phyloP scores from a whole-genome alignment of 2,113 vertebrate species.

The Cochlearius cochlearius region DNA sequence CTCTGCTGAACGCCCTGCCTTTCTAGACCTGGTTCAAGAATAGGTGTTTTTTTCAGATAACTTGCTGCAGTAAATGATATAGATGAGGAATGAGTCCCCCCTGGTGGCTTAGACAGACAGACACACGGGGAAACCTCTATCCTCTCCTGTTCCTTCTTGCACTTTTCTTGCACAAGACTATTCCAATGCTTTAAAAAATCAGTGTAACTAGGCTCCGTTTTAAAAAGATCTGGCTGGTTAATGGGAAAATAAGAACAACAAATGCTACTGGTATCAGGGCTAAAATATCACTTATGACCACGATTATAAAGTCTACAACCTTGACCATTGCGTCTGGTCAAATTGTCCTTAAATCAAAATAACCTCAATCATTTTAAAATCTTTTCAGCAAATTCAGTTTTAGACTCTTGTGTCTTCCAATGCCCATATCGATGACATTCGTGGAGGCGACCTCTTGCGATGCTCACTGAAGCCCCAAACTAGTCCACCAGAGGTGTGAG shows the following conservation, averaged over 20 bases:
- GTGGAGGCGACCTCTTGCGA: background rate
- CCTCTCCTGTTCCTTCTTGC: background rate
- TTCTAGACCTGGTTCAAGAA: background rate
- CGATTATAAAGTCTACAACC: background rate
- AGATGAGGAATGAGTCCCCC: conserved; percentile 51
- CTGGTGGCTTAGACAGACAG: conserved; percentile 31
- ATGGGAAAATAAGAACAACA: background rate
- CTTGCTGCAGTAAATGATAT: background rate
- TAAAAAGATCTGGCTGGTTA: background rate
- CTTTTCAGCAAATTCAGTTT: background rate
- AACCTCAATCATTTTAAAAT: background rate
- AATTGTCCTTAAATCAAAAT: background rate
- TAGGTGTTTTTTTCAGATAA: background rate
- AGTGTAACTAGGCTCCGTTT: fast-evolving
- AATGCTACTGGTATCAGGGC: background rate
- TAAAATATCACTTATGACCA: background rate
- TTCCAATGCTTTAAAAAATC: background rate
- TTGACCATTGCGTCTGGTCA: background rate
- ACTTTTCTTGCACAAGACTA: background rate
- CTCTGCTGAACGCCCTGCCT: background rate
- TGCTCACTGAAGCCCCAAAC: background rate
- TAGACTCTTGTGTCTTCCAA: background rate
- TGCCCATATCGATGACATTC: fast-evolving
- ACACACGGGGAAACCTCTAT: background rate
- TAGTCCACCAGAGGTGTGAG: background rate